Evolutionary conservation across 2,888 invertebrate genomes (phyloP).

Genomic region (Noctua janthe): DNA sequence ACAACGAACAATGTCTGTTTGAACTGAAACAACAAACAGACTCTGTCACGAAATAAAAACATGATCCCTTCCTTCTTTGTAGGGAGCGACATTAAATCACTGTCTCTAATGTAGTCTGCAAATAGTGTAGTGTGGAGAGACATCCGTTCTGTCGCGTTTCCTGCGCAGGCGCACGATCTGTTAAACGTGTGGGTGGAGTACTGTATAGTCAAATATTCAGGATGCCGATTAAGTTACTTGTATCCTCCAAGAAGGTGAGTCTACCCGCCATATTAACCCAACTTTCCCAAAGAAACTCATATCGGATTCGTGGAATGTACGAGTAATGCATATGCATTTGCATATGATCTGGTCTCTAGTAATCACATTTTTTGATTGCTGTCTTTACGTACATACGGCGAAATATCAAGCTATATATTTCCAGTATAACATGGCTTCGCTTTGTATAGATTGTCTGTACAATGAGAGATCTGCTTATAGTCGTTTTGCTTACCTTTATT

Average conservation of each 20-base stretch:
- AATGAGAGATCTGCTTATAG: not conserved
- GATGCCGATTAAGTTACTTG: not conserved
- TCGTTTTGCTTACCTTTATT: not conserved
- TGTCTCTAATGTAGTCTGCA: conserved; percentile 24
- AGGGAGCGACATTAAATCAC: conserved; percentile 8
- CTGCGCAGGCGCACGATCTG: conserved; percentile 4
- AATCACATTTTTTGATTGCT: not conserved
- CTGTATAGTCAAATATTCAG: not conserved
- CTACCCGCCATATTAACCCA: not conserved
- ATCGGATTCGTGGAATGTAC: not conserved
- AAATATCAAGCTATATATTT: not conserved
- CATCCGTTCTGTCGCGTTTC: conserved; percentile 15
- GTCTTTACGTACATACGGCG: not conserved
- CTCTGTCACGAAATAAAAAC: conserved; percentile 24
- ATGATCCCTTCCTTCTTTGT: conserved; percentile 2
- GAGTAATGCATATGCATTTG: not conserved
- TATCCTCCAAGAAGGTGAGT: not conserved
- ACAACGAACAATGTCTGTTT: not conserved
- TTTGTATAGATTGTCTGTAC: not conserved
- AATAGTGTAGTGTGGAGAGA: conserved; percentile 25
- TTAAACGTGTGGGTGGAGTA: not conserved
- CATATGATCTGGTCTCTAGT: not conserved
- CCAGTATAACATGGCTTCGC: not conserved
- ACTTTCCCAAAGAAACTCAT: not conserved
- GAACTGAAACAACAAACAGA: conserved; percentile 12